phyloP scores from a whole-genome alignment of 2,113 vertebrate genomes.

The Danio rerio region DNA sequence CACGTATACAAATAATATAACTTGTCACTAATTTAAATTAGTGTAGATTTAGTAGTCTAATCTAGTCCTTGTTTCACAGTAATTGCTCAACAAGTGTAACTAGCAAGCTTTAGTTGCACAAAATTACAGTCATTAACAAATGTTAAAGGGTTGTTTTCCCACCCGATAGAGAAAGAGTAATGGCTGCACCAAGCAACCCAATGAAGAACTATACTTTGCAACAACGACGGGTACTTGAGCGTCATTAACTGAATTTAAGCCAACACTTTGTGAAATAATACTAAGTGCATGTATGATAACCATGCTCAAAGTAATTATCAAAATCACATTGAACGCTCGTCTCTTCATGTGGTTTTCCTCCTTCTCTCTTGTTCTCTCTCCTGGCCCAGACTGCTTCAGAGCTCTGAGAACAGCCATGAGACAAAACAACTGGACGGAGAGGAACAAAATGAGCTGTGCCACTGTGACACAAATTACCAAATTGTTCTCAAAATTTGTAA shows the following conservation, averaged over 20 bases:
- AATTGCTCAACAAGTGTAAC: no score
- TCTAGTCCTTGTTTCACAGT: no score
- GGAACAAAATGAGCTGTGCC: background rate
- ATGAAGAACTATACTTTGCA: no score
- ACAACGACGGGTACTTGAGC: rapidly evolving
- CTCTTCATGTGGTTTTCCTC: no score
- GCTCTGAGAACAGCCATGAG: no score
- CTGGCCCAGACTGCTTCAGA: no score
- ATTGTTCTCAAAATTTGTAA: rapidly evolving
- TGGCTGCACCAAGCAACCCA: background rate
- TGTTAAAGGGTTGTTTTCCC: background rate
- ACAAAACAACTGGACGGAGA: background rate
- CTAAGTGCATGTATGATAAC: background rate
- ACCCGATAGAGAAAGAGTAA: slow-evolving; percentile 3
- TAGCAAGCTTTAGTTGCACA: no score
- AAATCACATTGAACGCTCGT: background rate
- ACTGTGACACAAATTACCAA: background rate
- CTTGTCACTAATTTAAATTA: no score
- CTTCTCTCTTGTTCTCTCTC: no score
- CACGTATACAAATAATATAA: no score
- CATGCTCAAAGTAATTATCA: slow-evolving; percentile 11
- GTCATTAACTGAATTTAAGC: background rate
- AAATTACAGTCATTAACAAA: background rate
- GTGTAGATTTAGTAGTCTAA: no score
- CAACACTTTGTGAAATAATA: background rate